Percentiles rank a stretch among this genome's conserved stretches.
phyloP scores from a whole-genome alignment of 2,888 invertebrate species.

The Alcis repandata region DNA sequence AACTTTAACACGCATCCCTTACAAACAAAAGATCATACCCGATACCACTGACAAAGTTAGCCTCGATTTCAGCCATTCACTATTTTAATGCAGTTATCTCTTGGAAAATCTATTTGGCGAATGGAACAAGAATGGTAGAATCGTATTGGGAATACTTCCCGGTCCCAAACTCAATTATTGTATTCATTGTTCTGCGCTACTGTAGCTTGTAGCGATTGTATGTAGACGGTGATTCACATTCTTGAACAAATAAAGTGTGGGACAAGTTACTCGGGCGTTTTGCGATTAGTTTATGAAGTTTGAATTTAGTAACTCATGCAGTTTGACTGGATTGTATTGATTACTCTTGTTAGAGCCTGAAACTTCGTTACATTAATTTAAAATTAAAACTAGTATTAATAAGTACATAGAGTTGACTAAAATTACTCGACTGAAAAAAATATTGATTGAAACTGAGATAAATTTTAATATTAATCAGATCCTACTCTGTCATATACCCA shows the following conservation, averaged over 20 bases:
- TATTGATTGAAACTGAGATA: too few species aligned
- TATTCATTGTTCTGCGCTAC: constrained; percentile 48
- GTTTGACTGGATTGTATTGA: too few species aligned
- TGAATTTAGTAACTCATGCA: too few species aligned
- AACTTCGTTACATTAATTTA: too few species aligned
- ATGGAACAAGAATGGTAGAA: constrained; percentile 49
- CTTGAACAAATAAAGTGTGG: not conserved
- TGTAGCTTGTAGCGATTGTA: constrained; percentile 32
- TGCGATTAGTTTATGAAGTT: too few species aligned
- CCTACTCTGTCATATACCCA: too few species aligned
- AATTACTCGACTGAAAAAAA: too few species aligned
- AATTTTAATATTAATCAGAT: too few species aligned
- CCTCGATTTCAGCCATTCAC: constrained; percentile 40
- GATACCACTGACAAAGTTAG: constrained; percentile 32
- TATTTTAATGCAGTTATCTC: constrained; percentile 33
- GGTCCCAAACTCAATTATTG: constrained; percentile 62
- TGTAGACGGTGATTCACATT: not conserved
- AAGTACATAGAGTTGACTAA: too few species aligned
- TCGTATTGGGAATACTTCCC: constrained; percentile 45
- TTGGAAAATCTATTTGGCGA: constrained; percentile 29
- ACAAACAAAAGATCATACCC: constrained; percentile 4
- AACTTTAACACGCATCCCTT: constrained; percentile 4
- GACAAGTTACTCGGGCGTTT: not conserved
- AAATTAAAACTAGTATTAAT: too few species aligned
- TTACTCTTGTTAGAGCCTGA: too few species aligned